phyloP scores from a whole-genome alignment of 2,888 invertebrate genomes.

The Villa cingulata region DNA sequence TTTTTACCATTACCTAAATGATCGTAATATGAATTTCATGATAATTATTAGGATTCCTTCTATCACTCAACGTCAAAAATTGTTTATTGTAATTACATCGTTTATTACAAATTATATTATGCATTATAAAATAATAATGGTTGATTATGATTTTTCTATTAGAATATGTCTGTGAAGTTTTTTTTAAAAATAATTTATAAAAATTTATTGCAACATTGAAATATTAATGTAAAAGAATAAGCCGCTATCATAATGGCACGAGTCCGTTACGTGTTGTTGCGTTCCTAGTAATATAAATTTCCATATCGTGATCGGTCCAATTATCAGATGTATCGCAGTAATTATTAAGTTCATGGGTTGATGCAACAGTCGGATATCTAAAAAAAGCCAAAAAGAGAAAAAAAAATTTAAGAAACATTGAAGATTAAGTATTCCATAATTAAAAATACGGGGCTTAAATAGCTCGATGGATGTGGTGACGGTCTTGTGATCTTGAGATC shows the following conservation, averaged over 20 bases:
- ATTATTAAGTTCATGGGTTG: conserved; percentile 66
- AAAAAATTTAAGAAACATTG: background rate
- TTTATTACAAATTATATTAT: no score
- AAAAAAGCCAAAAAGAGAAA: conserved; percentile 4
- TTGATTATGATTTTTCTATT: background rate
- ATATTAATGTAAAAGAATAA: conserved; percentile 37
- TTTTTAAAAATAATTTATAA: conserved; percentile 36
- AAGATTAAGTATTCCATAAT: background rate
- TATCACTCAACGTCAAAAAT: no score
- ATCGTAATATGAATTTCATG: no score
- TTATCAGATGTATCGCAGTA: conserved; percentile 82
- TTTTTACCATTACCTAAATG: no score
- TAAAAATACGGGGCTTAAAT: no score
- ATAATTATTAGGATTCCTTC: no score
- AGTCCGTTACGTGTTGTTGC: conserved; percentile 69
- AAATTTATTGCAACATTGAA: conserved; percentile 37
- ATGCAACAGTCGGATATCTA: conserved; percentile 58
- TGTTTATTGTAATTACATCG: no score
- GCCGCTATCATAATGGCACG: conserved; percentile 57
- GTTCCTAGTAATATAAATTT: conserved; percentile 87
- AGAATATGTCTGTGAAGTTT: background rate
- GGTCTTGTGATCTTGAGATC: no score
- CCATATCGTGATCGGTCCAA: conserved; percentile 94
- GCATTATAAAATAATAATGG: no score
- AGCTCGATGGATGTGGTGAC: no score